Conservation (phyloP, 2,113 vertebrate genomes). For the Ictalurus furcatus region DNA sequence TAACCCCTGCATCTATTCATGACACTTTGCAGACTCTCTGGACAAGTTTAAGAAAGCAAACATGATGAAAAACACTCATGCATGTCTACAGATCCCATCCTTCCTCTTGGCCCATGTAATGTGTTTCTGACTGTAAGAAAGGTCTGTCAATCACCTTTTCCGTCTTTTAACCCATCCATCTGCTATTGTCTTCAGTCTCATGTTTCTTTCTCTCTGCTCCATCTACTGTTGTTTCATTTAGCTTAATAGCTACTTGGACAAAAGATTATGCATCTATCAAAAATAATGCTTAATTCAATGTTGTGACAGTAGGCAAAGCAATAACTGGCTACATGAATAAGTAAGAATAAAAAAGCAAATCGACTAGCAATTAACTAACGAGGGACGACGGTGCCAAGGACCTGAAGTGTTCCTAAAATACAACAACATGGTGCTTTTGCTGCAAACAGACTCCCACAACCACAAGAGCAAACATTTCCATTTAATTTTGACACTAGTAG, state of each 20-base stretch:
- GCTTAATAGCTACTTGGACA: neutral
- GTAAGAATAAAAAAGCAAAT: neutral
- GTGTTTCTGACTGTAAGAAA: neutral
- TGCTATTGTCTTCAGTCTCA: neutral
- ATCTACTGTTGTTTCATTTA: neutral
- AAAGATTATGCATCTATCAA: neutral
- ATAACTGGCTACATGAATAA: neutral
- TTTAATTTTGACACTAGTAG: neutral
- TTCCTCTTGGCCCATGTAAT: neutral
- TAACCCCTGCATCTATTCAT: neutral
- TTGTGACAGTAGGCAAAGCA: neutral
- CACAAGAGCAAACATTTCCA: neutral
- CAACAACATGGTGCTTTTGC: neutral
- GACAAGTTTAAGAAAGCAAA: neutral
- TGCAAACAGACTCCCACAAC: neutral
- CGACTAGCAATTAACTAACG: no score
- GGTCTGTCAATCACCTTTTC: neutral
- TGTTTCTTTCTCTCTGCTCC: neutral
- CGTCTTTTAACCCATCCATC: neutral
- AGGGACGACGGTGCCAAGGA: neutral
- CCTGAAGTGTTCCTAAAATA: conserved; percentile 5
- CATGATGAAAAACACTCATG: neutral
- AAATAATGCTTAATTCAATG: neutral
- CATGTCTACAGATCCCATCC: neutral
- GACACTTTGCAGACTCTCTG: neutral